Base-by-base conservation (phyloP, 2,888 invertebrate species). In the Heteromurus nitidus region DNA sequence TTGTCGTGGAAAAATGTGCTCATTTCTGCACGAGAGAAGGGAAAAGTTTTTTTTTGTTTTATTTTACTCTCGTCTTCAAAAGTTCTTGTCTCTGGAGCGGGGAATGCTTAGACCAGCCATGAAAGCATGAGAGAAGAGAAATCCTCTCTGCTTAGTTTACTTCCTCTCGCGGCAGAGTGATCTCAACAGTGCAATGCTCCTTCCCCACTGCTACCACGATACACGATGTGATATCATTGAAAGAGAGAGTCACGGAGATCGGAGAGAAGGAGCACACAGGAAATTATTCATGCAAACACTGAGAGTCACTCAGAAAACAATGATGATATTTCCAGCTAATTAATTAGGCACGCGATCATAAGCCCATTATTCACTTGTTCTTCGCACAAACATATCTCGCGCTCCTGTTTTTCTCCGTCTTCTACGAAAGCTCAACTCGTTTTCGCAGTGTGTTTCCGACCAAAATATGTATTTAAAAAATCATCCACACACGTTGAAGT, bases 251-350 rank as follows among this genome's bases (percentile, higher is more conserved):
- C n/a, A 11, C n/a, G 5, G 31, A 18, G 20, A 50, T 55, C 28
- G 64, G 20, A 42, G 7, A 18, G 67, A 30, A 30, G 55, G 18
- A n/a, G 62, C 22, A 28, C 42, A 20, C 64, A 75, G 55, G 81
- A 70, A 80, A 80, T 80, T 76, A 82, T 58, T 81, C 80, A 74
- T 74, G 69, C 74, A 69, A 81, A 75, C 55, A 60, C 74, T 53
- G 55, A 75, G 65, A 82, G 75, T 67, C 81, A 82, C 74, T 80
- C 65, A 65, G 76, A 72, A 75, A 76, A 82, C 81, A 82, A 82
- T 75, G 81, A 82, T 64, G 76, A 74, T 75, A 55, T 82, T 76
- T 74, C 65, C 70, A 76, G 36, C 81, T 76, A 82, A 82, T 82
- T 82, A 82, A 82, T 82, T 82, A 82, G 58, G 76, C 75, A 72